Evolutionary conservation across 2,797 vertebrate species (phyloP), one percentile per base, ranked within the genome.

Genomic region (Darevskia mixta): DNA sequence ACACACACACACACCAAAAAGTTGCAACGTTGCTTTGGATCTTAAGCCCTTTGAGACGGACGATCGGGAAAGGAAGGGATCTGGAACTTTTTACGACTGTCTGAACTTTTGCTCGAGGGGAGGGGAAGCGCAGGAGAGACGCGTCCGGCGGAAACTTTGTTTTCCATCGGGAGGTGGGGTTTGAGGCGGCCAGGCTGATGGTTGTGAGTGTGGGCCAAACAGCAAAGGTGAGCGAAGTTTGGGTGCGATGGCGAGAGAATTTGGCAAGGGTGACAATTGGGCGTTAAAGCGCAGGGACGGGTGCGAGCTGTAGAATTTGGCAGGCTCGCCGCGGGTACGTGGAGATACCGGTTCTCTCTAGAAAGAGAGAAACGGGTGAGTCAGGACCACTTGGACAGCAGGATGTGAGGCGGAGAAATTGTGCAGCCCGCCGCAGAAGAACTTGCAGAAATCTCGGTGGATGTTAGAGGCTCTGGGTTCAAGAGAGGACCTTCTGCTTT

Each of bases 401-500:
- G 41, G 55, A 8, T 64, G 84, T 29, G 79, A 61, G 43, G 32
- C 82, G 0, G 55, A 82, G 66, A 23, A 3, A 9, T 4, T 32
- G 18, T 49, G 35, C 27, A n/a, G 66, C 27, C 1, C 8, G 3
- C 7, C 23, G 20, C 43, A 71, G 23, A 11, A 4, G 75, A 38
- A 78, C 29, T 3, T 6, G 72, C 1, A 29, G 2, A 23, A 7
- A 3, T 15, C 15, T 55, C 49, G 29, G 49, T 1, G n/a, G n/a
- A 2, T 25, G 3, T 2, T 23, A 13, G 72, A 32, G 18, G 17
- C 18, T 10, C 13, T 25, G 32, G 4, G 1, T 41, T 61, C 9
- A 1, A 45, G 15, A 18, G 20, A 5, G 32, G 17, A n/a, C 0
- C 35, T 3, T 3, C 9, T 1, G 7, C 23, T 38, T 32, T 13